Conservation (phyloP, 1,140 invertebrate species). For the Halesus radiatus region DNA sequence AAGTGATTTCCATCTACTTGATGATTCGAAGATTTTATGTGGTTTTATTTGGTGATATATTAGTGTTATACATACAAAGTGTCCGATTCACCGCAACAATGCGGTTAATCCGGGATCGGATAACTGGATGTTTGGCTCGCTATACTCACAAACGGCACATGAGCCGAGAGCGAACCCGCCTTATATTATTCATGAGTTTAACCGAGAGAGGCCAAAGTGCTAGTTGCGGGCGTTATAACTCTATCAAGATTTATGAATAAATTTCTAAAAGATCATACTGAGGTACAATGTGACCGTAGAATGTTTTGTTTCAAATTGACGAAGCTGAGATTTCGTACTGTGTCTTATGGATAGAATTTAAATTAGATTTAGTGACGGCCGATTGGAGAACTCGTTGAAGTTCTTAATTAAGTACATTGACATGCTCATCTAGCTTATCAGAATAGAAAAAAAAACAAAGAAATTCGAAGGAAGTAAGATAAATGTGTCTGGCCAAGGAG, state of each 20-base stretch:
- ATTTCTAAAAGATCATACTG: slow-evolving; percentile 46
- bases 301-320: slow-evolving; percentile 44
- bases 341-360: slow-evolving; percentile 28
- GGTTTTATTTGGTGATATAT: background rate
- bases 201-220: slow-evolving; percentile 46
- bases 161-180: slow-evolving; percentile 2
- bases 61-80: background rate
- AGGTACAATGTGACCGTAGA: slow-evolving; percentile 37
- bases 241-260: slow-evolving; percentile 58
- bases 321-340: slow-evolving; percentile 11
- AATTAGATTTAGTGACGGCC: slow-evolving; percentile 22
- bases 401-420: too few species aligned
- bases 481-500: too few species aligned
- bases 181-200: slow-evolving; percentile 56
- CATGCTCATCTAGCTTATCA: too few species aligned
- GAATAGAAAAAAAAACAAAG: too few species aligned
- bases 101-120: slow-evolving; percentile 31
- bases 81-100: slow-evolving; percentile 13
- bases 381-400: background rate
- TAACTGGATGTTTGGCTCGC: slow-evolving; percentile 1
- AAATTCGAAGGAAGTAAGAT: too few species aligned
- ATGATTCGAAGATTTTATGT: too few species aligned
- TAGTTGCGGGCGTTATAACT: slow-evolving; percentile 50
- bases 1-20: too few species aligned
- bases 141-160: background rate